Conservation (phyloP, 2,113 vertebrate genomes). For the Cnemophilus loriae region DNA sequence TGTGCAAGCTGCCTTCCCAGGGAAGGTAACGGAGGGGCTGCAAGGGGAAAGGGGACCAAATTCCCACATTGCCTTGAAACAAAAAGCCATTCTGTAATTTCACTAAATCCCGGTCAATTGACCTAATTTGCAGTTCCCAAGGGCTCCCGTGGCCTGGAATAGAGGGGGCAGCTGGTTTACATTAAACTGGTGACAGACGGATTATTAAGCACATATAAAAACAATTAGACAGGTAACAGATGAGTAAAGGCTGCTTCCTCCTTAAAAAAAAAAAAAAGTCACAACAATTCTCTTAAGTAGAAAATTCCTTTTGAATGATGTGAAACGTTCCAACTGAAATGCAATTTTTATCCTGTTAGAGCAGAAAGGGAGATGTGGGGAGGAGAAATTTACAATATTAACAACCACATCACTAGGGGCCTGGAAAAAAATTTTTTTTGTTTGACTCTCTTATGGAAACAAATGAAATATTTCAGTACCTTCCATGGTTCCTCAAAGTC, state of each 20-base stretch:
- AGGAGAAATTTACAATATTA: neutral
- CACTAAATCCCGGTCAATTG: neutral
- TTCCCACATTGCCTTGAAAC: neutral
- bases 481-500: neutral
- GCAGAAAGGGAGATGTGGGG: neutral
- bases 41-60: neutral
- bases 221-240: neutral
- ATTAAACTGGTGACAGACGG: neutral
- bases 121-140: neutral
- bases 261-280: neutral
- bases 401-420: neutral
- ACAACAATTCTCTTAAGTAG: neutral
- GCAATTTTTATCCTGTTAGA: neutral
- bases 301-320: neutral
- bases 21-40: neutral
- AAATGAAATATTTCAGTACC: neutral
- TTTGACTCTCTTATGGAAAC: neutral
- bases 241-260: neutral
- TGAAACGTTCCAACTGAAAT: neutral
- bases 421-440: neutral
- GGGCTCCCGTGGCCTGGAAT: neutral
- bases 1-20: rapidly evolving
- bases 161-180: neutral
- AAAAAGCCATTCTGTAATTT: neutral
- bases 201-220: conserved; percentile 10